Base-by-base conservation (phyloP, 2,797 vertebrate genomes). In the Sebastes glaucus region DNA sequence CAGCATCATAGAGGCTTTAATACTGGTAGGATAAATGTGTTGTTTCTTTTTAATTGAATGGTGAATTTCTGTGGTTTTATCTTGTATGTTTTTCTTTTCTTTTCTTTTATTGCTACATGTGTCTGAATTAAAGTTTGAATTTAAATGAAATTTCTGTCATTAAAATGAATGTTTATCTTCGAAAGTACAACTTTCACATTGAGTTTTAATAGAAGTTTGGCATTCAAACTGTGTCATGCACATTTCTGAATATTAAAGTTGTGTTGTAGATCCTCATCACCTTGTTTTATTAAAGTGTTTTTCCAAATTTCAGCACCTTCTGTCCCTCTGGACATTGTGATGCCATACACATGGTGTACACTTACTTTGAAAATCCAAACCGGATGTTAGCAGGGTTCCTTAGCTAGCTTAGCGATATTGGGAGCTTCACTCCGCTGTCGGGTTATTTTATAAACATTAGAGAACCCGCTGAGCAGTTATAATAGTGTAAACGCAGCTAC, bases 321-420 rank as follows among this genome's bases (percentile, higher is more conserved):
- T 28, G 11, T 25, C 18, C 0, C 10, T 20, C 3, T 38, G 18
- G 2, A 49, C 18, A 38, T 11, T 22, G 8, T 11, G 4, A 22
- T 4, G 11, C 1, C 5, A 7, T 0, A 2, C 62, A 32, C 11
- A 5, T 22, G 8, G 1, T 18, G 7, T 1, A 7, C 22, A 5
- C 18, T 78, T 81, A 92, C 70, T 92, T 66, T 88, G 88, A 91
- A 89, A 88, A 3, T 3, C 4, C 0, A 5, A 23, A 79, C 81
- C 83, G 90, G 90, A 92, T 68, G 30, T 71, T 1, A 1, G 1
- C 32, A 1, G 5, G 16, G 10, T 67, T 65, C 14, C 52, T 20
- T 56, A 8, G 66, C 69, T 72, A 70, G 35, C 80, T 91, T 87
- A 60, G 66, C 87, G 46, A 7, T 5, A 2, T 13, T 73, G n/a